These are phyloP conservation scores for Eudyptes chrysolophus DNA, from an alignment of 2,113 vertebrate species.

Conservation along the genomic window DNA sequence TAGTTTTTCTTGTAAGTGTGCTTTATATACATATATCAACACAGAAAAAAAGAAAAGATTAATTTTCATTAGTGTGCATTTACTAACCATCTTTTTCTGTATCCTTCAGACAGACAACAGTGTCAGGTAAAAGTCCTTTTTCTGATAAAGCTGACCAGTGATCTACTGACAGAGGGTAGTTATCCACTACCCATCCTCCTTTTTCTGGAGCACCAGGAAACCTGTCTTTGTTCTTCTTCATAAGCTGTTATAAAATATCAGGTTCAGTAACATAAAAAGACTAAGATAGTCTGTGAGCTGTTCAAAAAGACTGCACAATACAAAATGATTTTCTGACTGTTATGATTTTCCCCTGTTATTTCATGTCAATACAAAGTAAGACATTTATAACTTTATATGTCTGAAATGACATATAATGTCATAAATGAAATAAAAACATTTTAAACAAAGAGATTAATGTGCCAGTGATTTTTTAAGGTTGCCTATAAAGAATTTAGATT, in stretches of 20 bases:
- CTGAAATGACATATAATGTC: not conserved
- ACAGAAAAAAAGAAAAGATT: not conserved
- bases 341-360: not conserved
- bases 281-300: not conserved
- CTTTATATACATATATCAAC: not conserved
- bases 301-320: not conserved
- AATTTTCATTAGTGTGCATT: constrained; percentile 5
- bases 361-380: not conserved
- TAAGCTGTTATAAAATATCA: constrained; percentile 53
- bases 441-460: not conserved
- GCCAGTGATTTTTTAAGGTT: not conserved
- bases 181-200: constrained; percentile 91
- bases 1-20: not conserved
- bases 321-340: not conserved
- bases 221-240: constrained; percentile 71
- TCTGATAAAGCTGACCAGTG: constrained; percentile 77
- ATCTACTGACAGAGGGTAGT: constrained; percentile 79
- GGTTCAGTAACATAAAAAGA: not conserved
- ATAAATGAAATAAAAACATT: not conserved
- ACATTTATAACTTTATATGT: not conserved
- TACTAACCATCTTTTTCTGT: constrained; percentile 76
- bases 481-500: not conserved
- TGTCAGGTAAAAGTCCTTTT: constrained; percentile 79
- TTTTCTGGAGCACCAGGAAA: constrained; percentile 68
- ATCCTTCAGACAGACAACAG: constrained; percentile 82